Percentiles rank a stretch among this genome's conserved stretches.
phyloP scores from a whole-genome alignment of 2,113 vertebrate species.

The Alaudala cheleensis region DNA sequence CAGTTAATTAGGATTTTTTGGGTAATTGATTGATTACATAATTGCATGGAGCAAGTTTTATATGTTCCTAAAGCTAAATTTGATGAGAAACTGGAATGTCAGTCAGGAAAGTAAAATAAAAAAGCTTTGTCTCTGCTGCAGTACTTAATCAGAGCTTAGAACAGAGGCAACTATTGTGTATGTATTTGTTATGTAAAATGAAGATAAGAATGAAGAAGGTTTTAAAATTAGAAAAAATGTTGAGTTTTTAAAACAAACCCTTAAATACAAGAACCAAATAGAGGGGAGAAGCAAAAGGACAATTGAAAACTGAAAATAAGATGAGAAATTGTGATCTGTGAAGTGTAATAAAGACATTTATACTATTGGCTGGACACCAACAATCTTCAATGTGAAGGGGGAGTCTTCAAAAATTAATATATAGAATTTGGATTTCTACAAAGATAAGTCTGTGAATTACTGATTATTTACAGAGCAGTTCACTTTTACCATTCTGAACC shows the following conservation, averaged over 20 bases:
- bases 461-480: not conserved
- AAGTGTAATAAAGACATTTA: not conserved
- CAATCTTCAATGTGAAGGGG: not conserved
- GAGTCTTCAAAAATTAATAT: not conserved
- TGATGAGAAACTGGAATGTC: not conserved
- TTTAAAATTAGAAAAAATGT: not conserved
- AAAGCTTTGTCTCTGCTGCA: not conserved
- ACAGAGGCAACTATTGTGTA: not conserved
- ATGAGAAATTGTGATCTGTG: not conserved
- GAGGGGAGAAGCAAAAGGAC: not conserved
- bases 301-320: not conserved
- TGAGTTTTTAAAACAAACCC: not conserved
- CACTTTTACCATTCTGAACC: not conserved
- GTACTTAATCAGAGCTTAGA: not conserved
- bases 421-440: not conserved
- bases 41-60: not conserved
- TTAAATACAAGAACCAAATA: not conserved
- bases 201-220: not conserved
- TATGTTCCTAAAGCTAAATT: not conserved
- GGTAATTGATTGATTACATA: not conserved
- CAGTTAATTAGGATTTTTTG: not conserved
- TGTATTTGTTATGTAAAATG: not conserved
- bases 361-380: not conserved
- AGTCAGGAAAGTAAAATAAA: not conserved
- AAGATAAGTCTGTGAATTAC: not conserved